Evolutionary conservation across 2,113 vertebrate species (phyloP).

Genomic region (Orycteropus afer): DNA sequence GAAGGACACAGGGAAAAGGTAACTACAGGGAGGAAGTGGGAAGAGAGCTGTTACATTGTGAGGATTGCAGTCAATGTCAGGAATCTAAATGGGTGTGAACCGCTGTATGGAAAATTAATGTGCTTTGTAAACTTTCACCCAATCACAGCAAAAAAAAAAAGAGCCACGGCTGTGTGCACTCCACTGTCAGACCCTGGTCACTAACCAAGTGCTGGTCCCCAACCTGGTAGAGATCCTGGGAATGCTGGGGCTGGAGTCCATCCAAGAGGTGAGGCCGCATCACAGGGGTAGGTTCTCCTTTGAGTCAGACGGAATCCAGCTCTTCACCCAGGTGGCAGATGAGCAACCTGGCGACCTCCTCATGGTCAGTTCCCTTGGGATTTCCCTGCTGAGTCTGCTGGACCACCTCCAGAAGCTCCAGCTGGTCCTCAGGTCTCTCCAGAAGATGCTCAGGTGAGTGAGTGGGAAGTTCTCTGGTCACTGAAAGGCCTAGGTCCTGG

Average conservation of each 20-base stretch:
- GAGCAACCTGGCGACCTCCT: conserved; percentile 87
- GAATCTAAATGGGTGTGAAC: no score
- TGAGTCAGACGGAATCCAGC: conserved; percentile 78
- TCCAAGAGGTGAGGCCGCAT: conserved; percentile 16
- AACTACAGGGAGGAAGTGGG: no score
- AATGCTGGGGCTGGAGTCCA: conserved; percentile 89
- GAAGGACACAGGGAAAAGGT: no score
- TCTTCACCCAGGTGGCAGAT: conserved; percentile 87
- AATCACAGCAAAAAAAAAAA: no score
- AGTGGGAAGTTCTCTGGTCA: not conserved
- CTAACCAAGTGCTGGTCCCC: conserved; percentile 87
- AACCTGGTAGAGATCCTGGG: conserved; percentile 85
- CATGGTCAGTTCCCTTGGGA: conserved; percentile 92
- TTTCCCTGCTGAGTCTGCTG: conserved; percentile 86
- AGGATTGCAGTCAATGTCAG: no score
- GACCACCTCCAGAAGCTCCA: conserved; percentile 86
- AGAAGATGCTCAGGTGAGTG: conserved; percentile 89
- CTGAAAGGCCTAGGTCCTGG: not conserved
- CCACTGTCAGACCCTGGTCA: conserved; percentile 88
- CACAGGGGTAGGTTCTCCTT: not conserved
- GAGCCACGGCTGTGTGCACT: no score
- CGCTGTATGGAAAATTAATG: no score
- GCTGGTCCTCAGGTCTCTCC: conserved; percentile 88
- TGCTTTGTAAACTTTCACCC: no score
- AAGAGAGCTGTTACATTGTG: no score